These are phyloP conservation scores for Tragelaphus strepsiceros DNA, from an alignment of 2,113 vertebrate genomes.

Conservation along the genomic window DNA sequence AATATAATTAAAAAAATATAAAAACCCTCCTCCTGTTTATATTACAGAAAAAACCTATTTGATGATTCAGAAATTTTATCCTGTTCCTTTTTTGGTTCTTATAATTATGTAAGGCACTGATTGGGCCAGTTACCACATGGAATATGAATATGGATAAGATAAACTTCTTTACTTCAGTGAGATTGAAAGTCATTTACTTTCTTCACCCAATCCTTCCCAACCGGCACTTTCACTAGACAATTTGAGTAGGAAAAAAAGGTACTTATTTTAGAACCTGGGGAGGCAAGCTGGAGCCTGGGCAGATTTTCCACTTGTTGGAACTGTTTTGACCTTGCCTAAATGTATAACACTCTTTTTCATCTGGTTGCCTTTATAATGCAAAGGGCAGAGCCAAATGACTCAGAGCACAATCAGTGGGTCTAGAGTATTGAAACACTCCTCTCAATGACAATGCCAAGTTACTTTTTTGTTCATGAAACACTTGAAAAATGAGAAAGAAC, in stretches of 20 bases:
- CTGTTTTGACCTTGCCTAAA: background rate
- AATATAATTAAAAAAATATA: background rate
- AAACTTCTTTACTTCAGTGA: background rate
- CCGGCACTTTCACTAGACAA: background rate
- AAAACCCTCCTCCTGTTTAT: background rate
- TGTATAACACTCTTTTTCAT: background rate
- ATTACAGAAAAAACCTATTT: background rate
- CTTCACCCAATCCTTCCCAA: background rate
- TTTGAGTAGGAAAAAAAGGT: background rate
- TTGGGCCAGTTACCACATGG: background rate
- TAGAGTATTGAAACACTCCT: background rate
- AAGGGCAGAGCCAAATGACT: background rate
- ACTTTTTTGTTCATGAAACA: slow-evolving; percentile 34
- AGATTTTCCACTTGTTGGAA: background rate
- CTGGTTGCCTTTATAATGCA: background rate
- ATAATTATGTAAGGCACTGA: background rate
- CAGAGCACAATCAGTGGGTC: background rate
- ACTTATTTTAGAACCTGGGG: background rate
- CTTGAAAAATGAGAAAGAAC: slow-evolving; percentile 50
- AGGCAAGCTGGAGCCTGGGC: background rate
- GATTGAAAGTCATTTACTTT: background rate
- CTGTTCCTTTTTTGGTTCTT: background rate
- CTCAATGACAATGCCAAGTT: background rate
- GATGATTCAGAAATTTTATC: background rate
- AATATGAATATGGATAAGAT: background rate